Evolutionary conservation across 2,888 invertebrate genomes (phyloP), one percentile per base, ranked within the genome.

Genomic region (Cyclophora albipunctata): DNA sequence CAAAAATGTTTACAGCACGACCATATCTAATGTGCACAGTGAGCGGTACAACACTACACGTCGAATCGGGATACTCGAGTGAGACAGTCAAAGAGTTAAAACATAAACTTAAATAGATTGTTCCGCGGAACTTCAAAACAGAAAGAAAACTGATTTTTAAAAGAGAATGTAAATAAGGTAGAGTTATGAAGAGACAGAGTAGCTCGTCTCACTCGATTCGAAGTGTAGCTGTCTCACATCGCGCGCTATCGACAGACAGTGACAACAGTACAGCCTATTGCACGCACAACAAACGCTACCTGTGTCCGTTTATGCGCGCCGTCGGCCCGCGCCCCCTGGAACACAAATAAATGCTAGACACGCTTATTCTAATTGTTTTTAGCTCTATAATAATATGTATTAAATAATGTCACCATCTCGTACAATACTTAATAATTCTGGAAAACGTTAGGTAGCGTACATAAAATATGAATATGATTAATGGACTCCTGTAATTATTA

Each of bases 241-340:
- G 83, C 85, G 82, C 83, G 80, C 86, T 86, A 85, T 79, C 72
- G 77, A 84, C 84, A 81, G 77, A 86, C 86, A 86, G 83, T 86
- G 85, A 86, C 83, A 84, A 87, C 86, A 89, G 80, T 84, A 83
- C 84, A 87, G 83, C 89, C 89, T 89, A 89, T 81, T 77, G 84
- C 87, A 89, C 89, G 89, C 88, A 89, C 89, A 89, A 85, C 86
- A 85, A 78, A 86, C 84, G 86, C 87, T 88, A 87, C 88, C 87
- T 87, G 84, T 54, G 66, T 79, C 77, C 79, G 81, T 80, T 82
- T 87, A 87, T 67, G 78, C 86, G 78, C 85, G 83, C 78, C 84
- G 81, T 69, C 86, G 71, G 71, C 76, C 71, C 66, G 66, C 86
- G 74, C 85, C 85, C 81, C 88, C 89, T 89, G 89, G 62, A 89